These are phyloP conservation scores for Drosophila insularis DNA, from an alignment of 1,140 invertebrate species.

Conservation along the genomic window DNA sequence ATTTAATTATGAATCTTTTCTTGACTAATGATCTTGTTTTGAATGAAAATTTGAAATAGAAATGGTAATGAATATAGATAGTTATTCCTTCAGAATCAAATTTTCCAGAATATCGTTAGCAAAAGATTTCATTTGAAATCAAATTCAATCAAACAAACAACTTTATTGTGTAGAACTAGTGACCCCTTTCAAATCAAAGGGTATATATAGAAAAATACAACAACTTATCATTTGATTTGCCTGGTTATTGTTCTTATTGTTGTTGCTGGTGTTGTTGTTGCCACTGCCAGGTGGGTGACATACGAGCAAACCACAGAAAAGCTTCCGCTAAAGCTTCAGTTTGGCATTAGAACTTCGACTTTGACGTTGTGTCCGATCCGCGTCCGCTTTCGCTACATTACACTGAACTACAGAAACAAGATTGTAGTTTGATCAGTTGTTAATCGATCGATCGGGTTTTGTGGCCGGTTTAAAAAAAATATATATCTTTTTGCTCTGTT, in stretches of 20 bases:
- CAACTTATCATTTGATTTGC: constrained; percentile 37
- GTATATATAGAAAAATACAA: background rate
- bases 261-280: constrained; percentile 17
- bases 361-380: constrained; percentile 70
- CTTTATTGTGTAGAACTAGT: background rate
- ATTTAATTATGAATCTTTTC: too few relatives aligned
- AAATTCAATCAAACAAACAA: too few relatives aligned
- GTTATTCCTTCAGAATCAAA: too few relatives aligned
- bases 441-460: constrained; percentile 39
- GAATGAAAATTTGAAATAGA: too few relatives aligned
- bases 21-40: too few relatives aligned
- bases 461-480: constrained; percentile 1
- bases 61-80: too few relatives aligned
- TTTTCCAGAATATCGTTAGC: too few relatives aligned
- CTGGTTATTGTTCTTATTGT: constrained; percentile 18
- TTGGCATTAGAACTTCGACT: constrained; percentile 75
- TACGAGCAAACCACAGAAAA: constrained; percentile 20
- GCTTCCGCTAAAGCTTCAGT: constrained; percentile 69
- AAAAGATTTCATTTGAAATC: too few relatives aligned
- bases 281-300: constrained; percentile 46
- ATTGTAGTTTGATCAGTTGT: constrained; percentile 46
- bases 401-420: constrained; percentile 64
- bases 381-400: constrained; percentile 30
- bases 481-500: constrained; percentile 15
- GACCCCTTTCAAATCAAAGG: background rate